Percentiles rank a stretch among this genome's conserved stretches.
Conservation (phyloP, 2,113 vertebrate species). For the Hypanus sabinus region DNA sequence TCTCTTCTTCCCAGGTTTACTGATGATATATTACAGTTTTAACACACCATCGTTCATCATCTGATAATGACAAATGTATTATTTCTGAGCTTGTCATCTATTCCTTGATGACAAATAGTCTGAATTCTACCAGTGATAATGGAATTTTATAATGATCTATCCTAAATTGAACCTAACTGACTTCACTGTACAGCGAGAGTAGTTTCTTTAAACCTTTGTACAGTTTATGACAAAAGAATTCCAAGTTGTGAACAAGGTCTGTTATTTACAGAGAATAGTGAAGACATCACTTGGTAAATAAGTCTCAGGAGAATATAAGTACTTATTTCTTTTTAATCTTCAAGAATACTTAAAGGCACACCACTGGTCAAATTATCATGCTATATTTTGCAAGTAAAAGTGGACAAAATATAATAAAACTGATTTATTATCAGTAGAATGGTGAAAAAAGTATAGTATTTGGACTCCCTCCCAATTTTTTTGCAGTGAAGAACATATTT, state of each 20-base stretch:
- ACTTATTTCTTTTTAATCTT: neutral
- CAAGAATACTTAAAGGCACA: neutral
- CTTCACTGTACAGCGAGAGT: slow-evolving; percentile 54
- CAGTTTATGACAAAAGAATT: slow-evolving; percentile 1
- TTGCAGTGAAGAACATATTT: neutral
- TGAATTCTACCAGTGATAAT: slow-evolving; percentile 79
- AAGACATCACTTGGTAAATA: neutral
- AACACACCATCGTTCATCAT: slow-evolving; percentile 85
- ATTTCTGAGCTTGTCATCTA: slow-evolving; percentile 79
- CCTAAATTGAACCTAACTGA: slow-evolving; percentile 61
- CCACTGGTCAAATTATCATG: neutral
- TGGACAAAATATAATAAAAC: no score
- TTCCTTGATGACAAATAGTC: slow-evolving; percentile 90
- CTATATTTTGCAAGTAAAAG: neutral
- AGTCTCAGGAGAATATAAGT: neutral
- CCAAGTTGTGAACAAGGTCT: neutral
- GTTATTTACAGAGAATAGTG: neutral
- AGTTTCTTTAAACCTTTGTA: slow-evolving; percentile 57
- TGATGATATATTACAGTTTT: slow-evolving; percentile 74
- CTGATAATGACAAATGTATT: slow-evolving; percentile 84
- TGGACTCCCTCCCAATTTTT: no score
- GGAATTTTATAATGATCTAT: slow-evolving; percentile 86
- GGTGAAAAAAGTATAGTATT: no score
- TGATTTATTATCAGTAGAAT: neutral
- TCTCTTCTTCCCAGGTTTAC: slow-evolving; percentile 67